Conservation (phyloP, 2,113 vertebrate genomes). For the Planiliza haematocheilus region DNA sequence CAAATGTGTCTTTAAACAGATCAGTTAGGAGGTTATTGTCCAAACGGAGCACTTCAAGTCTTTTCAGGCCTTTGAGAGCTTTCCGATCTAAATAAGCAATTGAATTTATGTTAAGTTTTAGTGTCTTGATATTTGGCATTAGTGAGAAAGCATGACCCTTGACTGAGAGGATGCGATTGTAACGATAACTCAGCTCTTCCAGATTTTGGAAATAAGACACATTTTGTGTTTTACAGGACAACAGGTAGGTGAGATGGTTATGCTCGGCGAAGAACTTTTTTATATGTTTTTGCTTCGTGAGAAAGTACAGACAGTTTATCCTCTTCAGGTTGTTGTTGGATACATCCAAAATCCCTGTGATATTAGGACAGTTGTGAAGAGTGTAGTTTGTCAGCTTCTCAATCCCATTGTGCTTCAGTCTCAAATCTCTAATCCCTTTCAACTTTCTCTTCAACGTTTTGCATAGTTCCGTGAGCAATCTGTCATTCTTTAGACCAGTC, state of each 20-base stretch:
- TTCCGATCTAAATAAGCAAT: slow-evolving; percentile 76
- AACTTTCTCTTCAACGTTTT: slow-evolving; percentile 41
- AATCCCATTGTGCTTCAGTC: slow-evolving; percentile 64
- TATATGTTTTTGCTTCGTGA: background rate
- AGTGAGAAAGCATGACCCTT: slow-evolving; percentile 68
- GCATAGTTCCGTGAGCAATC: slow-evolving; percentile 63
- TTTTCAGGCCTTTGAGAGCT: slow-evolving; percentile 77
- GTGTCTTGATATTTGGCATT: slow-evolving; percentile 66
- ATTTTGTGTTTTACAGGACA: slow-evolving; percentile 4
- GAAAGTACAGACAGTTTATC: slow-evolving; percentile 56
- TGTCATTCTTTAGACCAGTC: slow-evolving; percentile 46
- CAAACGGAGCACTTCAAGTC: slow-evolving; percentile 82
- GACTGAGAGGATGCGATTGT: slow-evolving; percentile 84
- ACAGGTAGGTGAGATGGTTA: slow-evolving; percentile 74
- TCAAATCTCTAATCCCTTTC: slow-evolving; percentile 49
- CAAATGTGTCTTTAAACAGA: slow-evolving; percentile 77
- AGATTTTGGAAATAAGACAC: background rate
- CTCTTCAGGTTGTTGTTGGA: slow-evolving; percentile 76
- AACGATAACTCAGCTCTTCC: slow-evolving; percentile 79
- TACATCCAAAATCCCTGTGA: slow-evolving; percentile 74
- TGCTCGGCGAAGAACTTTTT: slow-evolving; percentile 77
- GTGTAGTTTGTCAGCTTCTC: accelerated
- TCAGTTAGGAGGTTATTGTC: slow-evolving; percentile 89
- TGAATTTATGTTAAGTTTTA: slow-evolving; percentile 86
- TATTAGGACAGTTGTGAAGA: slow-evolving; percentile 69